Conservation (phyloP, 2,797 vertebrate genomes). For the Hypotaenidia okinawae region DNA sequence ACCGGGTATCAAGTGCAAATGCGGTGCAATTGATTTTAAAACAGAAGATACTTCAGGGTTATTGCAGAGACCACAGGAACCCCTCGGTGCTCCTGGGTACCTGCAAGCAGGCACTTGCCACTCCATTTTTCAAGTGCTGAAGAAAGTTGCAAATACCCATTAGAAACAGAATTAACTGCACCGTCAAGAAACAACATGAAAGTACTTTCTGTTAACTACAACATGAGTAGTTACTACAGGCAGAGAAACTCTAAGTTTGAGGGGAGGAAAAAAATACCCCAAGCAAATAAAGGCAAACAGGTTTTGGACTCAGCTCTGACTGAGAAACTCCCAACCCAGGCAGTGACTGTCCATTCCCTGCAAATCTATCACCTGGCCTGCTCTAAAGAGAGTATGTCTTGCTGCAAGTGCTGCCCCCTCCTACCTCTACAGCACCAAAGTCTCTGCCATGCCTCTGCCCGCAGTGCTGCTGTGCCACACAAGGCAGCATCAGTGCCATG, state of each 20-base stretch:
- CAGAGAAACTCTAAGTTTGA: not conserved
- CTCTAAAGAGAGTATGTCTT: not conserved
- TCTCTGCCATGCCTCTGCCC: not conserved
- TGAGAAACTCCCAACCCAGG: not conserved
- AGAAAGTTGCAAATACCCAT: not conserved
- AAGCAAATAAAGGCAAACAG: not conserved
- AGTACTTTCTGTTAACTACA: not conserved
- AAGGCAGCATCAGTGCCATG: not conserved
- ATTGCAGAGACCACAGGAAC: not conserved
- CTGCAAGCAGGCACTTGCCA: not conserved
- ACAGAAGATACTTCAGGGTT: not conserved
- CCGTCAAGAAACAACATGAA: not conserved
- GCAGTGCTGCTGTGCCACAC: accelerated
- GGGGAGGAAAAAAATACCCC: not conserved
- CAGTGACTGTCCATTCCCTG: accelerated
- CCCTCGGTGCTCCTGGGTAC: not conserved
- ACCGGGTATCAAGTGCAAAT: not conserved
- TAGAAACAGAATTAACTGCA: not conserved
- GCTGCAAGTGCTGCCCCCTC: not conserved
- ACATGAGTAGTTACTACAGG: not conserved
- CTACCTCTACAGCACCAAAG: too few species aligned
- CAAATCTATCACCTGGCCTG: accelerated
- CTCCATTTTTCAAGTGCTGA: not conserved
- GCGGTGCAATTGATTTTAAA: not conserved
- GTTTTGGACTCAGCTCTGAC: not conserved